Evolutionary conservation across 2,113 vertebrate species (phyloP).

Genomic region (Camarhynchus parvulus): DNA sequence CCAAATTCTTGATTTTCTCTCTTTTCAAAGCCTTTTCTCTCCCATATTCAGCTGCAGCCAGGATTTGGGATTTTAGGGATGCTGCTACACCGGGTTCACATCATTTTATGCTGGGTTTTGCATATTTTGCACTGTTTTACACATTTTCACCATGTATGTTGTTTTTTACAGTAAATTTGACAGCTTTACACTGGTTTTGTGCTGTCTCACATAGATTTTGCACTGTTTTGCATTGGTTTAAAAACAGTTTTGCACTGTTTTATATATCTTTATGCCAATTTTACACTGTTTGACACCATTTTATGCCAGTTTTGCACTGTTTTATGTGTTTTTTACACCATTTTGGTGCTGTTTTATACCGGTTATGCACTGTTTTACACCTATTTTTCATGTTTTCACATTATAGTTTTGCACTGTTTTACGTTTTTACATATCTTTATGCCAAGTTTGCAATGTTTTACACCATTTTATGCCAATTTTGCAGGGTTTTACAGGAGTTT

Average conservation of each 20-base stretch:
- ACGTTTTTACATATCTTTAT: too few relatives aligned
- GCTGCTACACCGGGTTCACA: not conserved
- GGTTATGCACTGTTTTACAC: too few relatives aligned
- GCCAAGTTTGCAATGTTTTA: too few relatives aligned
- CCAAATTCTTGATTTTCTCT: not conserved
- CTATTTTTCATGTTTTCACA: too few relatives aligned
- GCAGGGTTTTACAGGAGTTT: too few relatives aligned
- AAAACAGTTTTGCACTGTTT: not conserved
- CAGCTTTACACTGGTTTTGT: not conserved
- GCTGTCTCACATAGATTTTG: not conserved
- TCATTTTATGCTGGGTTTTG: not conserved
- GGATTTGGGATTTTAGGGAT: not conserved
- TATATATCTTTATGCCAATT: too few relatives aligned
- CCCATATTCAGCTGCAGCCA: rapidly evolving
- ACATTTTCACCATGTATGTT: too few relatives aligned
- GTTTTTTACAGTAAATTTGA: not conserved
- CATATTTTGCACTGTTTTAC: not conserved
- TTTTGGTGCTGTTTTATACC: too few relatives aligned
- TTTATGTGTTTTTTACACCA: too few relatives aligned
- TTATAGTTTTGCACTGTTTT: not conserved
- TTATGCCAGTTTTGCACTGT: too few relatives aligned
- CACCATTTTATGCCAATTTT: too few relatives aligned
- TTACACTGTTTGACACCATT: too few relatives aligned
- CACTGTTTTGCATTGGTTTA: not conserved
- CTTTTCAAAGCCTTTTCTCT: not conserved